These are phyloP conservation scores for Rhaphigaster nebulosa DNA, from an alignment of 2,888 invertebrate species.

Conservation along the genomic window DNA sequence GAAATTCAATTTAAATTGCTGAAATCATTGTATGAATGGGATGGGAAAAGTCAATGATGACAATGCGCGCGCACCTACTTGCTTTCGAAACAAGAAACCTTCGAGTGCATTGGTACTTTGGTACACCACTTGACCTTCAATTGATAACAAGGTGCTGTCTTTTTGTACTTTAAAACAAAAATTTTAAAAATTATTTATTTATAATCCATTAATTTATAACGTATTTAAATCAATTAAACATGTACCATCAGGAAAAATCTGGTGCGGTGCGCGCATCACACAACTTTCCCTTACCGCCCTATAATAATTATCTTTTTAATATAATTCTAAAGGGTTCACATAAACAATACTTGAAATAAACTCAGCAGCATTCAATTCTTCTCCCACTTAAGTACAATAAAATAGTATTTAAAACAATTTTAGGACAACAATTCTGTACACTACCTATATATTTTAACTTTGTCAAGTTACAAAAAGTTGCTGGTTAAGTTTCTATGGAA, in stretches of 20 bases:
- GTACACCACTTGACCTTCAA: slow-evolving; percentile 23
- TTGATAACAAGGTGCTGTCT: neutral
- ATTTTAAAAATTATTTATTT: neutral
- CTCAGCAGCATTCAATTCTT: too few relatives aligned
- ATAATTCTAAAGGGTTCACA: too few relatives aligned
- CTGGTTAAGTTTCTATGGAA: too few relatives aligned
- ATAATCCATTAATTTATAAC: neutral
- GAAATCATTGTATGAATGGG: slow-evolving; percentile 28
- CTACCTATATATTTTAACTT: too few relatives aligned
- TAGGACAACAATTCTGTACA: too few relatives aligned
- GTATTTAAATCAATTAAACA: neutral
- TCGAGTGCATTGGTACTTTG: slow-evolving; percentile 29
- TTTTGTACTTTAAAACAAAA: neutral
- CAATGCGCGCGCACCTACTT: slow-evolving; percentile 46
- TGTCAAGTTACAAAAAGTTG: too few relatives aligned
- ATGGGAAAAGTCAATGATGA: slow-evolving; percentile 54
- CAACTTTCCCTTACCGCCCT: too few relatives aligned
- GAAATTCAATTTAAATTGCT: neutral
- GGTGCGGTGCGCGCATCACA: too few relatives aligned
- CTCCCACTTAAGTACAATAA: too few relatives aligned
- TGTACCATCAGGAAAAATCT: neutral
- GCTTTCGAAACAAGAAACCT: neutral
- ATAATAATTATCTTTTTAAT: too few relatives aligned
- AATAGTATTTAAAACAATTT: too few relatives aligned
- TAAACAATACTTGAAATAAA: too few relatives aligned